These are phyloP conservation scores for Nyctibius bracteatus DNA, from an alignment of 2,113 vertebrate species.

Conservation along the genomic window DNA sequence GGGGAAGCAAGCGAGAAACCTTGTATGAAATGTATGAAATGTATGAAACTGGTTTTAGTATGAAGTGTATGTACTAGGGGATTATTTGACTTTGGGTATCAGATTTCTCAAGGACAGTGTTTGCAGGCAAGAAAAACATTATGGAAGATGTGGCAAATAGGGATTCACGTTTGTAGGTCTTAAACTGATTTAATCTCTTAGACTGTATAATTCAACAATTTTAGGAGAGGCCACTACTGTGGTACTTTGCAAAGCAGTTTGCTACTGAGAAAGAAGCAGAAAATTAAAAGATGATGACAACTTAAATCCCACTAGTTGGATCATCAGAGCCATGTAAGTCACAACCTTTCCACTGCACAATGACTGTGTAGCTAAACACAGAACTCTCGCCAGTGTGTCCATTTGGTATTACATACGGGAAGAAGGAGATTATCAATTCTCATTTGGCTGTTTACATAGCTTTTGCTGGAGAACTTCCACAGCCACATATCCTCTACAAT, in stretches of 20 bases:
- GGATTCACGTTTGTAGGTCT: background rate
- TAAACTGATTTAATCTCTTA: background rate
- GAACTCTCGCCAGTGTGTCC: background rate
- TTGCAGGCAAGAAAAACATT: background rate
- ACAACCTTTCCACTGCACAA: background rate
- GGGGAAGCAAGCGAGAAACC: background rate
- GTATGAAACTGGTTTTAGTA: background rate
- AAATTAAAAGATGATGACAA: background rate
- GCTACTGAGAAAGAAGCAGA: background rate
- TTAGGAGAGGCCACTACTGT: background rate
- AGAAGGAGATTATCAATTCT: background rate
- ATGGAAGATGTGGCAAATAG: background rate
- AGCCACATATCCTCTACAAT: background rate
- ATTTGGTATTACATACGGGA: background rate
- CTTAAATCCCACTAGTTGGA: background rate
- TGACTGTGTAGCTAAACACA: background rate
- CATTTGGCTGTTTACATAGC: background rate
- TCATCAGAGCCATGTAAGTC: background rate
- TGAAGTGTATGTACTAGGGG: background rate
- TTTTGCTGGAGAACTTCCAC: background rate
- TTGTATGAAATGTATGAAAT: background rate
- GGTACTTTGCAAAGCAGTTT: background rate
- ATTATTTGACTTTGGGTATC: background rate
- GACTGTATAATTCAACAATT: background rate
- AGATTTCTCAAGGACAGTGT: background rate